Percentiles rank a stretch among this genome's conserved stretches.
Conservation (phyloP, 2,888 invertebrate genomes). For the Athalia circularis region DNA sequence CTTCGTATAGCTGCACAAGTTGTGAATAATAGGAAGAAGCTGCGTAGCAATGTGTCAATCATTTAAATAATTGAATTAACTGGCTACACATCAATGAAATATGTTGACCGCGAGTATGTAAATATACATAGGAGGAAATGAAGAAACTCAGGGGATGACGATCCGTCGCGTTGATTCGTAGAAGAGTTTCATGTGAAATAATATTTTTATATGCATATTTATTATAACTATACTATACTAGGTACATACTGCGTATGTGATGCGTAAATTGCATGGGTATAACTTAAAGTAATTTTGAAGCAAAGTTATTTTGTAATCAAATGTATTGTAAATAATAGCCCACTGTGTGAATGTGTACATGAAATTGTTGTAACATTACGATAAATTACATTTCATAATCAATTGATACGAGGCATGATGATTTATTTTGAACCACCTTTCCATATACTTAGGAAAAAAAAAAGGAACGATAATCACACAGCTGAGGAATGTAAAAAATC, state of each 20-base stretch:
- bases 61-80: no score
- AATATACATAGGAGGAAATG: slow-evolving; percentile 1
- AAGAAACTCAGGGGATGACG: slow-evolving; percentile 29
- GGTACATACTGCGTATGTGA: neutral
- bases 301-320: neutral
- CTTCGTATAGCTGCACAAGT: neutral
- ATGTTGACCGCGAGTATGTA: neutral
- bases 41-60: no score
- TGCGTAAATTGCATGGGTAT: slow-evolving; percentile 21
- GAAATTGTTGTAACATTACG: neutral
- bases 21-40: neutral
- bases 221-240: neutral
- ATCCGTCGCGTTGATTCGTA: slow-evolving; percentile 15
- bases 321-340: slow-evolving; percentile 29
- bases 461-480: no score
- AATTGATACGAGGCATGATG: no score
- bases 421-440: no score
- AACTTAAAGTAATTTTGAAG: neutral
- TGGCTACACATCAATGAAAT: neutral
- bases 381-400: slow-evolving; percentile 19
- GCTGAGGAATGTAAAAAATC: no score
- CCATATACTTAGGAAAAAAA: no score
- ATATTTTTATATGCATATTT: neutral
- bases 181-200: slow-evolving; percentile 23
- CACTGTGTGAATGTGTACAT: slow-evolving; percentile 28